These are phyloP conservation scores for Formicarius rufipectus DNA, from an alignment of 2,113 vertebrate genomes.

Conservation along the genomic window DNA sequence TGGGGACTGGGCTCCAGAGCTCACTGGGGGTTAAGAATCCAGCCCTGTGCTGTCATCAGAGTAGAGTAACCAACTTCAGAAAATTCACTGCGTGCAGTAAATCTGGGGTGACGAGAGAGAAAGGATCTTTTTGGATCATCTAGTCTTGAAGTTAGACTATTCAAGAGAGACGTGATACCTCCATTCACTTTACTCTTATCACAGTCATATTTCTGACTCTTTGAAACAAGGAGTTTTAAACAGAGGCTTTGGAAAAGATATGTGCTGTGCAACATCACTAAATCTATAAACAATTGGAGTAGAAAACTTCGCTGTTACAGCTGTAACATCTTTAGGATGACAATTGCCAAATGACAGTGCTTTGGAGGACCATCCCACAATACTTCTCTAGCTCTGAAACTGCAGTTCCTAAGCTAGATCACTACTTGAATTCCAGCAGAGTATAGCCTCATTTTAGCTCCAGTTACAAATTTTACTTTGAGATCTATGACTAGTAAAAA, in stretches of 20 bases:
- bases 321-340: neutral
- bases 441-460: neutral
- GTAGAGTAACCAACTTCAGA: neutral
- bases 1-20: neutral
- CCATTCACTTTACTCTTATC: neutral
- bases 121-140: neutral
- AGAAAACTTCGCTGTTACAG: neutral
- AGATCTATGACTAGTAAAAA: neutral
- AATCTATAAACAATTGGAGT: neutral
- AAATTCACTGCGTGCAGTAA: neutral
- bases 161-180: neutral
- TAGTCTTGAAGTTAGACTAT: neutral
- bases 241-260: neutral
- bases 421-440: neutral
- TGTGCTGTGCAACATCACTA: accelerated
- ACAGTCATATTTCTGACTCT: neutral
- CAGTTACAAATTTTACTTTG: neutral
- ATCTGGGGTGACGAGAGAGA: neutral
- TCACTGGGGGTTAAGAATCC: neutral
- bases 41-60: accelerated
- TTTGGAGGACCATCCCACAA: neutral
- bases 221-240: neutral
- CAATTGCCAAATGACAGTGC: neutral
- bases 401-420: neutral
- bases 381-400: neutral